Evolutionary conservation across 1,140 invertebrate species (phyloP), one percentile per base, ranked within the genome.

Genomic region (Aricia agestis): DNA sequence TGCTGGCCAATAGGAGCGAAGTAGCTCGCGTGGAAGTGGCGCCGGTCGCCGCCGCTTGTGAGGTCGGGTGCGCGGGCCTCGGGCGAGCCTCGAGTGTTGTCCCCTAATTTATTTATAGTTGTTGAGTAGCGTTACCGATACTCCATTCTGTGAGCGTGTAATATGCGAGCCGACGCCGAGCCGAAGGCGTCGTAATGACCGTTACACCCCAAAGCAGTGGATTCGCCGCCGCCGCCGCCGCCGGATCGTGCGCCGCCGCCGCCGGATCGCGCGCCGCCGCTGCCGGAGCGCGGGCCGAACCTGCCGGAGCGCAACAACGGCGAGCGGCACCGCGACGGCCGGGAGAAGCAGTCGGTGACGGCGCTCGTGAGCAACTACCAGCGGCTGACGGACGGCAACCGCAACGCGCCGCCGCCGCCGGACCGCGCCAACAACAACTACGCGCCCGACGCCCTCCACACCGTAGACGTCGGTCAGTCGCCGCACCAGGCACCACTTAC

Each of bases 331-430:
- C 25, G 66, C 81, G 7, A 65, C 25, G 18, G 63, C 19, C 61
- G 67, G 66, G 69, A 74, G 45, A 77, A 85, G 71, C 77, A 84
- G 57, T 85, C 83, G 0, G 86, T 87, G 5, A 84, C 85, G 0
- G 83, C 83, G 0, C 71, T 89, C 9, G 87, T 89, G 13, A 87
- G 87, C 76, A 89, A 82, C 75, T 89, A 89, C 77, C 88, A 90
- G 73, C 85, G 89, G 74, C 76, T 81, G 59, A 82, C 87, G 80
- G 78, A 72, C 10, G 78, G 78, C 63, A 80, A 76, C 45, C 82
- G 81, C 76, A 79, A 82, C 59, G 80, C 80, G 65, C 79, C 78
- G 59, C 67, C 72, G 58, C 78, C 78, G 71, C 76, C 77, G 74
- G 82, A 79, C 72, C 70, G 79, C 15, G 76, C 67, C 67, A 69